A percentile compares a stretch with the other conserved stretches of the same genome.
phyloP scores from a whole-genome alignment of 2,797 vertebrate genomes.

The Macropodus opercularis region DNA sequence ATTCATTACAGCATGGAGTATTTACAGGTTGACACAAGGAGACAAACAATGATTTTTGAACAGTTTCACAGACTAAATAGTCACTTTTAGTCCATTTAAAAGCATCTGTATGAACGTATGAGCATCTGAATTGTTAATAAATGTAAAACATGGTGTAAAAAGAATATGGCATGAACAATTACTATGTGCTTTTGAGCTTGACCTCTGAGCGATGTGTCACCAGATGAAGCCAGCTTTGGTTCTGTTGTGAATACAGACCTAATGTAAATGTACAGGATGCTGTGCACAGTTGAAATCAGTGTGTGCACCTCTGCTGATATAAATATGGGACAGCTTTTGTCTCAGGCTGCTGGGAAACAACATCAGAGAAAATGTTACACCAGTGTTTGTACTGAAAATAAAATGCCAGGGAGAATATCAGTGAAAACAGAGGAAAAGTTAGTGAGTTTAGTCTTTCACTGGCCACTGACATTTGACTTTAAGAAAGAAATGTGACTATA shows the following conservation, averaged over 20 bases:
- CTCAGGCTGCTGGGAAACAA: too few relatives aligned
- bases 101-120: too few relatives aligned
- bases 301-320: constrained; percentile 23
- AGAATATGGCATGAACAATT: too few relatives aligned
- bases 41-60: too few relatives aligned
- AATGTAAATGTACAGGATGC: constrained; percentile 5
- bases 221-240: not conserved
- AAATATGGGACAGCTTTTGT: constrained; percentile 52
- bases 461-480: not conserved
- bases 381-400: constrained; percentile 8
- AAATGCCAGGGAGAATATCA: not conserved
- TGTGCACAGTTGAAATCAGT: constrained; percentile 61
- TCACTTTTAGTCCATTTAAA: too few relatives aligned
- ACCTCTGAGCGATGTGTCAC: constrained; percentile 16
- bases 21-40: too few relatives aligned
- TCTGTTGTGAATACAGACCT: constrained; percentile 57
- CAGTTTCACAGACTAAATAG: too few relatives aligned
- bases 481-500: not conserved
- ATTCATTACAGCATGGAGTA: too few relatives aligned
- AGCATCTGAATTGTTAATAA: too few relatives aligned
- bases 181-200: too few relatives aligned
- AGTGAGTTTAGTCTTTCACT: not conserved
- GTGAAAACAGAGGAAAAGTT: constrained; percentile 1
- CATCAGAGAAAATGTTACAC: constrained; percentile 21
- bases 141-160: too few relatives aligned